These are phyloP conservation scores for Hydrotaea diabolus DNA, from an alignment of 2,888 invertebrate species.

Conservation along the genomic window DNA sequence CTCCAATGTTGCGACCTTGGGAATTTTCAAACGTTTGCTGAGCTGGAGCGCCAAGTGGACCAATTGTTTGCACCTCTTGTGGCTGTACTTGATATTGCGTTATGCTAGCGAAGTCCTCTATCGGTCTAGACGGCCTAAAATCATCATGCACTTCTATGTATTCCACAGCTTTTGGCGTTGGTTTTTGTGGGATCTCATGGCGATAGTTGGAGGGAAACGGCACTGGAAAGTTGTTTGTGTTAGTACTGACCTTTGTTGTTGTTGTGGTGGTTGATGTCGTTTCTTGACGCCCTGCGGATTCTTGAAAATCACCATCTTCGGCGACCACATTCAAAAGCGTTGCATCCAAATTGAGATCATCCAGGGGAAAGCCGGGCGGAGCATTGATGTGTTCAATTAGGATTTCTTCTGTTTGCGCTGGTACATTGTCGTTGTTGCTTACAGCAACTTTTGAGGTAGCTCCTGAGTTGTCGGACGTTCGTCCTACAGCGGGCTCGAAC, in stretches of 20 bases:
- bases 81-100: background rate
- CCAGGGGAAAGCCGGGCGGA: constrained; percentile 47
- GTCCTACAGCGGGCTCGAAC: constrained; percentile 50
- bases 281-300: no score
- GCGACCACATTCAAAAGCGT: constrained; percentile 71
- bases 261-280: no score
- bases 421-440: constrained; percentile 37
- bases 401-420: constrained; percentile 64
- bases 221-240: constrained; percentile 67
- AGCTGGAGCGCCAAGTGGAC: background rate
- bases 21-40: constrained; percentile 1
- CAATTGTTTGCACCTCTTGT: constrained; percentile 12
- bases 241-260: background rate
- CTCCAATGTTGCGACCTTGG: background rate
- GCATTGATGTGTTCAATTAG: constrained; percentile 69
- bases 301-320: constrained; percentile 39
- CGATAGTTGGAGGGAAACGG: constrained; percentile 74
- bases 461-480: background rate
- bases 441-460: constrained; percentile 41
- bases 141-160: background rate
- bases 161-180: background rate
- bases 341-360: constrained; percentile 72
- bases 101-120: background rate
- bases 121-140: no score
- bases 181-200: constrained; percentile 70